Conservation (phyloP, 2,888 invertebrate genomes). For the Physocephala rufipes region DNA sequence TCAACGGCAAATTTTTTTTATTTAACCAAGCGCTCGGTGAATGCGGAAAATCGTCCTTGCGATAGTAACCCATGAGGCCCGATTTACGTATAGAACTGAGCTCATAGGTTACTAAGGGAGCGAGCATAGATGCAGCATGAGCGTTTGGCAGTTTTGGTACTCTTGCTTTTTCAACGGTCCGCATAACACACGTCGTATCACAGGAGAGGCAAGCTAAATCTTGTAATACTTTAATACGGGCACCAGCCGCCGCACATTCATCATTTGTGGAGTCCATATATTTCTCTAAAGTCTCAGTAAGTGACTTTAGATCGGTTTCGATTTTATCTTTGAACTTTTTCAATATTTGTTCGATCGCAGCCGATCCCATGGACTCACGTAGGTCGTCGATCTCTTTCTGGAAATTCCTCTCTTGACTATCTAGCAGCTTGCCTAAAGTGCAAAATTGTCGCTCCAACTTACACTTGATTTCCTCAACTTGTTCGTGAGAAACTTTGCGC, state of each 20-base stretch:
- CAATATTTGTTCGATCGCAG: conserved; percentile 72
- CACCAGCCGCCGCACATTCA: conserved; percentile 77
- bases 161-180: conserved; percentile 68
- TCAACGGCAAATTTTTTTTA: conserved; percentile 44
- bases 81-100: conserved; percentile 68
- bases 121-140: conserved; percentile 71
- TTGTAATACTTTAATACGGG: conserved; percentile 74
- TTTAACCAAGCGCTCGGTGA: conserved; percentile 52
- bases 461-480: conserved; percentile 71
- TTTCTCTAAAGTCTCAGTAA: conserved; percentile 54
- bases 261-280: conserved; percentile 59
- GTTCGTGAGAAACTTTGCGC: conserved; percentile 77
- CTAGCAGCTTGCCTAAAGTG: conserved; percentile 53
- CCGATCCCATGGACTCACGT: conserved; percentile 72
- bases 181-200: conserved; percentile 79
- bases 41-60: conserved; percentile 58
- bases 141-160: conserved; percentile 68
- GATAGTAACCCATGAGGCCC: conserved; percentile 58
- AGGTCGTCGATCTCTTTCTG: conserved; percentile 72
- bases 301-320: conserved; percentile 64
- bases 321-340: conserved; percentile 75
- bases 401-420: conserved; percentile 55
- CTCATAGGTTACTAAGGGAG: conserved; percentile 78
- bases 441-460: conserved; percentile 56
- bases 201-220: conserved; percentile 82